Conservation (phyloP, 2,888 invertebrate species). For the Folsomia candida region DNA sequence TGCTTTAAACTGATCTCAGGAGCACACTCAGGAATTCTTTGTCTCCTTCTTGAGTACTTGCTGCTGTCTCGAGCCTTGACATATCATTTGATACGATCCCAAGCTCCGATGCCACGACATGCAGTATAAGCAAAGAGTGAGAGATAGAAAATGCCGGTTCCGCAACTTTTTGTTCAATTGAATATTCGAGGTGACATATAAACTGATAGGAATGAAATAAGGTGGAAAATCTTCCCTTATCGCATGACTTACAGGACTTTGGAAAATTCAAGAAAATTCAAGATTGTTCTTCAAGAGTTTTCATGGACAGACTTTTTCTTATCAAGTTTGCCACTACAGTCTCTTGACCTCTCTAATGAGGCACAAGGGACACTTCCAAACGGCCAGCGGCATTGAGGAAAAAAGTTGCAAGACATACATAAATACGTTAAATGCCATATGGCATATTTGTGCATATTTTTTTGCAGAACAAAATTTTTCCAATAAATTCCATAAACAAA, state of each 20-base stretch:
- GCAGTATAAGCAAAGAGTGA: background rate
- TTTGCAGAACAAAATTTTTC: background rate
- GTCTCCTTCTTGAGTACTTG: conserved; percentile 3
- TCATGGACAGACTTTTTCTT: too few relatives aligned
- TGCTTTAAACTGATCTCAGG: conserved; percentile 6
- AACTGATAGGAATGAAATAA: background rate
- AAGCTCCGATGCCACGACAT: background rate
- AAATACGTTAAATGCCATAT: too few relatives aligned
- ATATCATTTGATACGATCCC: background rate
- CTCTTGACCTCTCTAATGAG: too few relatives aligned
- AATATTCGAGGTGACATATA: background rate
- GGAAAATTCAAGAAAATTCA: background rate
- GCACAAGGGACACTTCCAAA: too few relatives aligned
- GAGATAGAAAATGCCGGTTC: background rate
- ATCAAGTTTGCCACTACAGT: background rate
- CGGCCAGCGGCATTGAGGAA: too few relatives aligned
- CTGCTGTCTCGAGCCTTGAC: background rate
- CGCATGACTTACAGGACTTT: too few relatives aligned
- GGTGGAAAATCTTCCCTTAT: too few relatives aligned
- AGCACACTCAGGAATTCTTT: conserved; percentile 9
- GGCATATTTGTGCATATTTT: background rate
- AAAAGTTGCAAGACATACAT: too few relatives aligned
- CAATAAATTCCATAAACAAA: background rate
- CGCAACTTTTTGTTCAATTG: conserved; percentile 8
- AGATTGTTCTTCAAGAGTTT: too few relatives aligned